Evolutionary conservation across 1,140 invertebrate species (phyloP), one percentile per base, ranked within the genome.

Genomic region (Drosophila jambulina): DNA sequence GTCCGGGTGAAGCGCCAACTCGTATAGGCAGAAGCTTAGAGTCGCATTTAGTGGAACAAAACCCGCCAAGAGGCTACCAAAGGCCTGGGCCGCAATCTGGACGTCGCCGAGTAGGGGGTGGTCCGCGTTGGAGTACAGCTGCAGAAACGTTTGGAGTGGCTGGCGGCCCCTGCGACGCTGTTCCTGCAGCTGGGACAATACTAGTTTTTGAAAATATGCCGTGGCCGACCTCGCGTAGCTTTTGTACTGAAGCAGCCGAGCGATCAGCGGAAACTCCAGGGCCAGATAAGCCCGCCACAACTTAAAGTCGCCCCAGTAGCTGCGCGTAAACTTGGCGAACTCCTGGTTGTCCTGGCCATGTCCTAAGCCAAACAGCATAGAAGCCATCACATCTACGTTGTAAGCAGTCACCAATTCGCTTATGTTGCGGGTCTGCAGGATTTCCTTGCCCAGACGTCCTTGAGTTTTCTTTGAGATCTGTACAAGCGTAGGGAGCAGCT

Each of bases 1-100:
- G 0, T 95, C 94, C 1, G 94, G 94, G 76, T 95, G 91, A 15
- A 93, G 91, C 0, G 95, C 95, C 61, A 97, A 85, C 19, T 94
- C 93, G 75, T 95, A 95, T 2, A 94, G 86, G 4, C 94, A 93
- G 70, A 95, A 95, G 0, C 94, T 80, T 34, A 96, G 83, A 0
- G 95, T 93, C 1, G 94, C 93, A 9, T 94, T 94, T 0, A 94
- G 93, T 0, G 94, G 94, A 38, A 93, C 93, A 57, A 94, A 93
- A 0, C 94, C 94, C 3, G 94, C 94, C 12, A 94, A 78, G 43
- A 94, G 93, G 21, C 91, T 92, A 1, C 78, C 75, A 72, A 93
- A 93, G 4, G 80, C 75, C 38, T 93, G 92, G 3, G 90, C 92
- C 3, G 86, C 90, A 45, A 93, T 90, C 58, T 91, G 75, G 12